phyloP scores from a whole-genome alignment of 2,797 vertebrate species.

The Phylloscopus collybita region DNA sequence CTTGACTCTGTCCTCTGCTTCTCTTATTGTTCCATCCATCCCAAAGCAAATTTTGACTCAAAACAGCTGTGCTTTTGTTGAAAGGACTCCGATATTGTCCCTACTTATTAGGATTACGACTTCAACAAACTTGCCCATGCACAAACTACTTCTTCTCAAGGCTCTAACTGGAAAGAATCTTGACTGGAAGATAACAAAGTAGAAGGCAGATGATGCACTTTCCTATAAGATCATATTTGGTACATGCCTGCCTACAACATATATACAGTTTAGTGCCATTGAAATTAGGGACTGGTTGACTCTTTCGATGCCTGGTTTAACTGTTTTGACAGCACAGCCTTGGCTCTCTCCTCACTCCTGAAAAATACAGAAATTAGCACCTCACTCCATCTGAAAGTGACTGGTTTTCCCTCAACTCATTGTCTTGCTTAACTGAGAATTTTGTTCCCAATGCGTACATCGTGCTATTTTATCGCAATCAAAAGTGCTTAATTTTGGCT shows the following conservation, averaged over 20 bases:
- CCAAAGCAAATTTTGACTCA: neutral
- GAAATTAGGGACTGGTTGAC: neutral
- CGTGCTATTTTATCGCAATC: neutral
- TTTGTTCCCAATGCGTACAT: neutral
- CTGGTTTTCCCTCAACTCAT: neutral
- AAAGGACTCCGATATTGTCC: neutral
- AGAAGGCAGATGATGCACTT: neutral
- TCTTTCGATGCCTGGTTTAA: neutral
- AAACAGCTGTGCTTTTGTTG: neutral
- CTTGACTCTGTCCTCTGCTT: neutral
- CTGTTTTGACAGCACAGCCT: neutral
- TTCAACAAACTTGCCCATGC: neutral
- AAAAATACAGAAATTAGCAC: neutral
- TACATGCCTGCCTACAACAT: neutral
- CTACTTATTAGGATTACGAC: neutral
- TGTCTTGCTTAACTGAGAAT: neutral
- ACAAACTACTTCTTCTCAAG: neutral
- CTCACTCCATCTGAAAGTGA: neutral
- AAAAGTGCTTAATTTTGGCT: conserved; percentile 15
- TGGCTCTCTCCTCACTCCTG: neutral
- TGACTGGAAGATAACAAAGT: neutral
- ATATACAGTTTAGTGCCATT: too few relatives aligned
- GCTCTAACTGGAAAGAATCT: neutral
- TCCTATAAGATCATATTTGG: neutral
- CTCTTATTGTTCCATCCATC: neutral